Conservation (phyloP, 2,113 vertebrate genomes). For the Connochaetes taurinus region DNA sequence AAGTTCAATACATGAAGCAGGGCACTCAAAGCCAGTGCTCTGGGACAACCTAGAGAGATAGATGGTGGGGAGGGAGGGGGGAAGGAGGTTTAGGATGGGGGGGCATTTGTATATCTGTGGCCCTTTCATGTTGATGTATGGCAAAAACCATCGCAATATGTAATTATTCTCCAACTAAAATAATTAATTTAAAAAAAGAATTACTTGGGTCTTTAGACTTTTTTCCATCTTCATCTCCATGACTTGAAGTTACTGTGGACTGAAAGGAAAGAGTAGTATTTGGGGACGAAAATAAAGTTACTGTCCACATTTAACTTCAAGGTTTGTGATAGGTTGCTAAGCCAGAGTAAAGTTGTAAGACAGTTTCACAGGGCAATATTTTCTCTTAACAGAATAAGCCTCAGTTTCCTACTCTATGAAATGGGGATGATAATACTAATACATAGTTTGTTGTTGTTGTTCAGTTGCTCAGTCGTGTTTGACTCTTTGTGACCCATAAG, state of each 20-base stretch:
- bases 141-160: not conserved
- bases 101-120: not conserved
- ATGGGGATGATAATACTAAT: not conserved
- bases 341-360: not conserved
- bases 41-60: not conserved
- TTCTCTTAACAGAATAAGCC: not conserved
- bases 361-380: not conserved
- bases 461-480: not conserved
- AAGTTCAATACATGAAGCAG: not conserved
- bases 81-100: not conserved
- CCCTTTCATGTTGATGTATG: not conserved
- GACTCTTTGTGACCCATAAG: not conserved
- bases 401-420: conserved; percentile 25
- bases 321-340: not conserved
- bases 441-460: not conserved
- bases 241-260: not conserved
- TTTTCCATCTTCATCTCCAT: not conserved
- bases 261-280: not conserved
- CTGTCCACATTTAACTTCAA: not conserved
- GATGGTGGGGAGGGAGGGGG: not conserved
- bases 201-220: not conserved
- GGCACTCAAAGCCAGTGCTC: not conserved
- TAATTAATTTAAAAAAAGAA: not conserved
- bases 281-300: not conserved
- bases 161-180: not conserved